Conservation (phyloP, 2,113 vertebrate genomes). For the Blennius ocellaris region DNA sequence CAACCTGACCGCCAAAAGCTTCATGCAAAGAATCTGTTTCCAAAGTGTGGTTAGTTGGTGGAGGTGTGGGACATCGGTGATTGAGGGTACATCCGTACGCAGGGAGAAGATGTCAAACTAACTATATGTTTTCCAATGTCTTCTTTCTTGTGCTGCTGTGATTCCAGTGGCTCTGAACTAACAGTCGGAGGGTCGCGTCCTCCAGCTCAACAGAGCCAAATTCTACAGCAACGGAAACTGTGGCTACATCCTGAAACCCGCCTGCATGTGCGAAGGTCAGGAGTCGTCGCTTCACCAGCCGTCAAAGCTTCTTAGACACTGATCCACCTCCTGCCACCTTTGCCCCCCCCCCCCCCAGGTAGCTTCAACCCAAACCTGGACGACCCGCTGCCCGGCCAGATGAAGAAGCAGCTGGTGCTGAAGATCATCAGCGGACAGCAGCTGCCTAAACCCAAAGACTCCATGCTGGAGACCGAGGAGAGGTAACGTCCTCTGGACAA, state of each 20-base stretch:
- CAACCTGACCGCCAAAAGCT: too few relatives aligned
- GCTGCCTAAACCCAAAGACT: conserved; percentile 96
- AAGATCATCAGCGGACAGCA: conserved; percentile 98
- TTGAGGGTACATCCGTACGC: too few relatives aligned
- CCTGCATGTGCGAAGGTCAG: conserved; percentile 95
- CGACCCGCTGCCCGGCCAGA: conserved; percentile 88
- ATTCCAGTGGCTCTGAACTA: conserved; percentile 95
- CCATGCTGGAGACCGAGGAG: conserved; percentile 96
- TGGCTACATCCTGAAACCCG: conserved; percentile 95
- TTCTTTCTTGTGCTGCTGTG: too few relatives aligned
- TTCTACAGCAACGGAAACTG: conserved; percentile 95
- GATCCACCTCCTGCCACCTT: too few relatives aligned
- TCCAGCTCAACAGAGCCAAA: conserved; percentile 97
- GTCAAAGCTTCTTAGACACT: too few relatives aligned
- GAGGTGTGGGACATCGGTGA: too few relatives aligned
- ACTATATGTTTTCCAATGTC: too few relatives aligned
- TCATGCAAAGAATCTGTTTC: too few relatives aligned
- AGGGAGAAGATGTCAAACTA: too few relatives aligned
- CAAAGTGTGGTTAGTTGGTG: too few relatives aligned
- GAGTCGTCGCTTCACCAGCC: too few relatives aligned
- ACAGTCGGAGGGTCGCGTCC: conserved; percentile 94
- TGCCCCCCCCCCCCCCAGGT: conserved; percentile 73
- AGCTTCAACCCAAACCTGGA: conserved; percentile 93
- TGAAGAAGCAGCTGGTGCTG: conserved; percentile 94
- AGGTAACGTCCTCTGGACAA: conserved; percentile 80